A percentile compares a stretch with the other conserved stretches of the same genome.
phyloP scores from a whole-genome alignment of 2,888 invertebrate genomes.

The Epinotia brunnichana region DNA sequence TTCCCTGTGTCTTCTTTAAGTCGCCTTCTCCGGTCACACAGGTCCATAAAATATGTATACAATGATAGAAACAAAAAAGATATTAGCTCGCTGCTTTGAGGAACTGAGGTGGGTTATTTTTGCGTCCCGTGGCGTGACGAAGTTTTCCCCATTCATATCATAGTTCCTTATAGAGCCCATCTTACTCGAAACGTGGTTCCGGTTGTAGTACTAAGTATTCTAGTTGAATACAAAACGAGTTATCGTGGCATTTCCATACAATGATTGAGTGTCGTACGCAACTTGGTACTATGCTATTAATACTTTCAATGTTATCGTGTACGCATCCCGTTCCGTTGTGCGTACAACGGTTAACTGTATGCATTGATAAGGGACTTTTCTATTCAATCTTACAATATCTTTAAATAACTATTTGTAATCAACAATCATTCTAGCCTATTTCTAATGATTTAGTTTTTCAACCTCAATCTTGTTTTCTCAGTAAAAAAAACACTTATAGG shows the following conservation, averaged over 20 bases:
- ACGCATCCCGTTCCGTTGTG: constrained; percentile 42
- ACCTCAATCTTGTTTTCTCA: background rate
- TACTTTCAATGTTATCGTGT: constrained; percentile 38
- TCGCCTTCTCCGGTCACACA: background rate
- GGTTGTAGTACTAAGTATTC: too few species aligned
- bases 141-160: background rate
- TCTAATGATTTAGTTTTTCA: too few species aligned
- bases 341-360: constrained; percentile 37
- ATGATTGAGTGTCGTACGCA: constrained; percentile 32
- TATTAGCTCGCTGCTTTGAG: too few species aligned
- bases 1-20: constrained; percentile 1
- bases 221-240: constrained; percentile 20
- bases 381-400: constrained; percentile 7
- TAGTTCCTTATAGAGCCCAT: background rate
- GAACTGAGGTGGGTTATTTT: background rate
- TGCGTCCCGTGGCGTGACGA: background rate
- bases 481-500: too few species aligned
- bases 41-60: background rate
- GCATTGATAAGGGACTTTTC: constrained; percentile 23
- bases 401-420: background rate
- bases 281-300: constrained; percentile 35
- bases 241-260: constrained; percentile 38
- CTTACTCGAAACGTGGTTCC: background rate
- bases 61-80: background rate
- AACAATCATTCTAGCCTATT: constrained; percentile 6